Evolutionary conservation across 2,888 invertebrate genomes (phyloP).

Genomic region (Nezara viridula): DNA sequence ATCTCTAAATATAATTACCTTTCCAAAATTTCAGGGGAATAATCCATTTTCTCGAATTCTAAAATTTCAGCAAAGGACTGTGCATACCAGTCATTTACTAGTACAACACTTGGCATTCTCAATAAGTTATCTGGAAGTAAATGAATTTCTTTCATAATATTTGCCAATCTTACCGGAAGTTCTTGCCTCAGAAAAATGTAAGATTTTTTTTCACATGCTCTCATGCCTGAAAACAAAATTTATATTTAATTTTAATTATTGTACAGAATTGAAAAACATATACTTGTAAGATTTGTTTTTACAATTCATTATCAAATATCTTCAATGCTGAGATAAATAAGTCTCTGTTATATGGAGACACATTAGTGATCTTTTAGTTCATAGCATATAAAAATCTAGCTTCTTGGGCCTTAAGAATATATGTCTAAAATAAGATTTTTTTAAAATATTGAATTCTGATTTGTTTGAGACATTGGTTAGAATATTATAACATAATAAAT

Average conservation of each 20-base stretch:
- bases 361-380: neutral
- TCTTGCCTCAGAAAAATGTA: conserved; percentile 96
- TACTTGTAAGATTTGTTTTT: neutral
- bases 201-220: conserved; percentile 92
- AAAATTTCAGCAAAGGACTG: conserved; percentile 96
- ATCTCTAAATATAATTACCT: conserved; percentile 72
- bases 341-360: neutral
- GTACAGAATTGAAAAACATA: neutral
- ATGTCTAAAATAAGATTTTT: no score
- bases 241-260: neutral
- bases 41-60: conserved; percentile 89
- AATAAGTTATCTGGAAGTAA: conserved; percentile 93
- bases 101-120: conserved; percentile 91
- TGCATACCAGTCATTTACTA: conserved; percentile 95
- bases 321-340: neutral
- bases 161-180: conserved; percentile 96
- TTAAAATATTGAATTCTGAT: no score
- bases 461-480: no score
- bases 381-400: no score
- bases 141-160: conserved; percentile 99
- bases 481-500: no score
- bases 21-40: conserved; percentile 76
- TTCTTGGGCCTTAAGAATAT: no score
- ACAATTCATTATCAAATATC: neutral
- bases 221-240: conserved; percentile 79